Evolutionary conservation across 2,113 vertebrate genomes (phyloP), one percentile per base, ranked within the genome.

Genomic region (Pelecanus crispus): DNA sequence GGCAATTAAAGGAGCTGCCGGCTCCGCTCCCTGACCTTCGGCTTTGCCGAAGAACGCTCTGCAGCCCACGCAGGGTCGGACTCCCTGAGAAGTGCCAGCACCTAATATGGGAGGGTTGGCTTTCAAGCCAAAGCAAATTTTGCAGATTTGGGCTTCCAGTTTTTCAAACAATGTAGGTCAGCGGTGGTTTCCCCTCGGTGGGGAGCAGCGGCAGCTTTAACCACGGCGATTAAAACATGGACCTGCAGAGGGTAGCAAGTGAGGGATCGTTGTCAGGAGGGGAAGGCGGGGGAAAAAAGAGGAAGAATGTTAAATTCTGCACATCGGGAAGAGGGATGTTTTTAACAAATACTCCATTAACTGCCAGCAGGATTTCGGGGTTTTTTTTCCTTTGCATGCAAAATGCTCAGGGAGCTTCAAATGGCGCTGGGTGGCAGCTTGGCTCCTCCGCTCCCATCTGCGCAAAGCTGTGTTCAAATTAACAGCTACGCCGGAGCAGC

Each of bases 71-170:
- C 17, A 3, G 45, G 83, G 78, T 26, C 28, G 2, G 45, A 4
- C 13, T 44, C 9, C 1, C 34, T 7, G 29, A 1, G 47, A n/a
- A 32, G 12, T 0, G 11, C 55, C 42, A 13, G 25, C 20, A 7
- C n/a, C 53, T 10, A 2, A 16, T 9, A 4, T 0, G 3, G 20
- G 26, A 36, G 44, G 29, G 4, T 15, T 4, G 2, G 16, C 36
- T 32, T 8, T 11, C 11, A 31, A 68, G 21, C 42, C 22, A 1
- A n/a, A 44, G 36, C 4, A 2, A 2, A 15, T 44, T 17, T 7
- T 9, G 20, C 52, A 47, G 25, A 3, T 21, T 58, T 10, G 0
- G 38, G 56, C 42, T 63, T 31, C 68, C 56, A 10, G 12, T 6
- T 32, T 56, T 50, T 20, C 32, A 21, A 19, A 8, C 12, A 5